Evolutionary conservation across 2,888 invertebrate species (phyloP), one percentile per base, ranked within the genome.

Genomic region (Philereme transversata): DNA sequence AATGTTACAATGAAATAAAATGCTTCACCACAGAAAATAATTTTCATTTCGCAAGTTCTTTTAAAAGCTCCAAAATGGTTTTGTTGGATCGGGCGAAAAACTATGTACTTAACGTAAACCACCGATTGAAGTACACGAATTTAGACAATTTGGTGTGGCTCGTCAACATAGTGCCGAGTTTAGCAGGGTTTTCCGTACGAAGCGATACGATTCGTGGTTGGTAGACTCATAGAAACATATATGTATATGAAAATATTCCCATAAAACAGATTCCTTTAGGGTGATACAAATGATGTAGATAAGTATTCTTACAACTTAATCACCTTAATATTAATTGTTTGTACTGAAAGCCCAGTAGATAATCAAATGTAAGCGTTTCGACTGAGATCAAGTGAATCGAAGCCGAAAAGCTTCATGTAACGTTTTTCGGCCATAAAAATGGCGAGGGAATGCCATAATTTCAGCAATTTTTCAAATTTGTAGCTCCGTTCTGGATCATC

Each of bases 401-500:
- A 22, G 22, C 22, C 22, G 22, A 22, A 22, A 22, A 22, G 22
- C 3, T 22, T 22, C 22, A 22, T 22, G 22, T n/a, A n/a, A n/a
- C n/a, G n/a, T n/a, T n/a, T n/a, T n/a, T n/a, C n/a, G n/a, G n/a
- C n/a, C n/a, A n/a, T n/a, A n/a, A n/a, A n/a, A n/a, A n/a, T n/a
- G n/a, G n/a, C 22, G 22, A 22, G 22, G 22, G 22, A 22, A 22
- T 22, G 22, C 22, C 22, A 22, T 22, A 22, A 22, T 22, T 22
- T 22, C 22, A 22, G 22, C 22, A 22, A 34, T 51, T 51, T 22
- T 11, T 34, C 11, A 48, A 33, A 34, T 68, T 70, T 71, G 0
- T 71, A 88, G 89, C 64, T 5, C 78, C 79, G 7, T 89, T 82
- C 65, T 89, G 85, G 83, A 73, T 84, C 5, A 4, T 84, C 0